Evolutionary conservation across 2,797 vertebrate species (phyloP).

Genomic region (Remorina albescens): DNA sequence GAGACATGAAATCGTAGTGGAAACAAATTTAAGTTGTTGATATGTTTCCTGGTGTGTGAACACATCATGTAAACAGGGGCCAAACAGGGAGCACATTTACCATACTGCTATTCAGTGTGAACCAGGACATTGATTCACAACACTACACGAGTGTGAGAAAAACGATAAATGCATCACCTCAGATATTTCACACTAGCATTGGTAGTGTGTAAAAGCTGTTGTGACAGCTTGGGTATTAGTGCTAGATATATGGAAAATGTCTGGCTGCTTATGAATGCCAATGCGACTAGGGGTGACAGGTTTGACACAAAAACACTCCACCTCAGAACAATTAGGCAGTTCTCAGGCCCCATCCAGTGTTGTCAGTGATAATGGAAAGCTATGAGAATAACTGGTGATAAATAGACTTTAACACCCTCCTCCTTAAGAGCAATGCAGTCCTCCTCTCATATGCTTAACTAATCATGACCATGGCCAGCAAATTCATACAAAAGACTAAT

Average conservation of each 20-base stretch:
- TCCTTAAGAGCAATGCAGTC: conserved; percentile 80
- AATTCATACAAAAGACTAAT: conserved; percentile 87
- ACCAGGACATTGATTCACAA: conserved; percentile 84
- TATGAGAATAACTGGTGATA: conserved; percentile 85
- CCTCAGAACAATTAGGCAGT: conserved; percentile 85
- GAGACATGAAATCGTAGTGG: conserved; percentile 12
- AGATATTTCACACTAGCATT: conserved; percentile 83
- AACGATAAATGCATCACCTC: conserved; percentile 85
- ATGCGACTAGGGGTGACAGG: conserved; percentile 79
- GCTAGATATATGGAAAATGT: conserved; percentile 80
- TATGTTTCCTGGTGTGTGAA: conserved; percentile 71
- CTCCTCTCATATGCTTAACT: conserved; percentile 84
- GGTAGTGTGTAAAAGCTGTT: conserved; percentile 83
- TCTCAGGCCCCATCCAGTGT: conserved; percentile 82
- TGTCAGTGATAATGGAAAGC: conserved; percentile 85
- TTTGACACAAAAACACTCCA: conserved; percentile 83
- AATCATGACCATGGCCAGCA: conserved; percentile 84
- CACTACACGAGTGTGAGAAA: conserved; percentile 82
- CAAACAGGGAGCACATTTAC: conserved; percentile 79
- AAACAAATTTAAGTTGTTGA: conserved; percentile 57
- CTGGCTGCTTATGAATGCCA: conserved; percentile 84
- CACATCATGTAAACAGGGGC: conserved; percentile 79
- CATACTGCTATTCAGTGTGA: conserved; percentile 79
- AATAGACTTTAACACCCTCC: conserved; percentile 85
- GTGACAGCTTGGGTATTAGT: conserved; percentile 85